A percentile compares a stretch with the other conserved stretches of the same genome.
phyloP scores from a whole-genome alignment of 30 jellyfish, hydroid and myxozoan genomes.

The Catostylus mosaicus region DNA sequence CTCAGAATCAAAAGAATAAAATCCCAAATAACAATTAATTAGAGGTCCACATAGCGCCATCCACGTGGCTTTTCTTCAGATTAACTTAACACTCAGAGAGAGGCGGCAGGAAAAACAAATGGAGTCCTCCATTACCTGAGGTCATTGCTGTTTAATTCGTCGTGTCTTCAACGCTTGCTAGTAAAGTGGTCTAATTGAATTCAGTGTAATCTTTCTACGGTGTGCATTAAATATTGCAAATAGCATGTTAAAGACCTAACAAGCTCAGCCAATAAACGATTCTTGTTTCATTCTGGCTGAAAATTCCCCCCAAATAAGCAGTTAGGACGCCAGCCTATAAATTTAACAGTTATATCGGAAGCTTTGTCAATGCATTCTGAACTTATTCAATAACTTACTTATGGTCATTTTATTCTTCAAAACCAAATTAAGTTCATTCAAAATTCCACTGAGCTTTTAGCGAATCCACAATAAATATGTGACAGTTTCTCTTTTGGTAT shows the following conservation, averaged over 20 bases:
- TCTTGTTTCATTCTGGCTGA: neutral
- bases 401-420: neutral
- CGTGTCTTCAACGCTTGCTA: conserved; percentile 15
- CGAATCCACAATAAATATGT: too few species aligned
- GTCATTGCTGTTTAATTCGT: conserved; percentile 38
- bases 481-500: too few species aligned
- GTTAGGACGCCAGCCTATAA: conserved; percentile 44
- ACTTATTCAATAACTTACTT: conserved; percentile 7
- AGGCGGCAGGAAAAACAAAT: conserved; percentile 4
- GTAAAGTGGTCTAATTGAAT: neutral
- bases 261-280: conserved; percentile 49
- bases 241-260: conserved; percentile 24
- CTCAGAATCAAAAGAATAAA: neutral
- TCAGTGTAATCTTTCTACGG: conserved; percentile 17
- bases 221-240: conserved; percentile 28
- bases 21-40: neutral
- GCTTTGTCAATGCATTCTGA: neutral
- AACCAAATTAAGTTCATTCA: neutral
- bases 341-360: conserved; percentile 7
- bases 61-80: conserved; percentile 13
- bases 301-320: neutral
- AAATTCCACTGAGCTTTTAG: too few species aligned
- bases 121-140: conserved; percentile 6
- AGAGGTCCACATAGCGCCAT: neutral
- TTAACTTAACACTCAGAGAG: conserved; percentile 7